phyloP scores from a whole-genome alignment of 2,113 vertebrate genomes.

The Brienomyrus brachyistius region DNA sequence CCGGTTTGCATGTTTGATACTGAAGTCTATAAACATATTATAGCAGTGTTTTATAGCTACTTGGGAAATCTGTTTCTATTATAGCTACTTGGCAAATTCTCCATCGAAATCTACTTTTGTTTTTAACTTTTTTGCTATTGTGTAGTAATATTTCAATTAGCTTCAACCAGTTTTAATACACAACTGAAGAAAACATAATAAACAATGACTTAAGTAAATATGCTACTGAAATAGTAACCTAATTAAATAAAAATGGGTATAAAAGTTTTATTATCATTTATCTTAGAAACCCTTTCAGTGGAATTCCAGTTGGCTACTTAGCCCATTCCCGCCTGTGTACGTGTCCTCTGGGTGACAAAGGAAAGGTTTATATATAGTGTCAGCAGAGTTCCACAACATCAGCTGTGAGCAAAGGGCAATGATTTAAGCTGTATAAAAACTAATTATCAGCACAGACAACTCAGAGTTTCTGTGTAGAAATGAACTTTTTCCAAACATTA shows the following conservation, averaged over 20 bases:
- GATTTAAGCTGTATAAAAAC: conserved; percentile 77
- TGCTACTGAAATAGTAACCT: not conserved
- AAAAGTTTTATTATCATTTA: not conserved
- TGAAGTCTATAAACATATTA: not conserved
- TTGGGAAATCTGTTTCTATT: too few relatives aligned
- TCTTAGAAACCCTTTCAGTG: not conserved
- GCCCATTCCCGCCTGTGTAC: not conserved
- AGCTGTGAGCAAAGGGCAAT: conserved; percentile 53
- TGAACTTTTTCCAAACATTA: conserved; percentile 99
- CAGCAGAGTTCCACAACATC: conserved; percentile 54
- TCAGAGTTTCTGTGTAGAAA: conserved; percentile 98
- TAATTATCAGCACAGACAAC: conserved; percentile 97
- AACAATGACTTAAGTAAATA: not conserved
- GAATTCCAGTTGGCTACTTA: not conserved
- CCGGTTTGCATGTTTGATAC: not conserved
- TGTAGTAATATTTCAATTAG: not conserved
- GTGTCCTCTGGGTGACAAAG: conserved; percentile 39
- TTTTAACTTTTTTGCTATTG: not conserved
- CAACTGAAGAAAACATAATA: not conserved
- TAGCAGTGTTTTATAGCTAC: not conserved
- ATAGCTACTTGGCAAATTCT: not conserved
- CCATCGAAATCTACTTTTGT: not conserved
- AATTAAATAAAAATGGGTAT: not conserved
- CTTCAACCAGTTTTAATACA: not conserved
- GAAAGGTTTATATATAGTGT: conserved; percentile 51